A percentile compares a stretch with the other conserved stretches of the same genome.
phyloP scores from a whole-genome alignment of 2,113 vertebrate genomes.

The Gobius niger region DNA sequence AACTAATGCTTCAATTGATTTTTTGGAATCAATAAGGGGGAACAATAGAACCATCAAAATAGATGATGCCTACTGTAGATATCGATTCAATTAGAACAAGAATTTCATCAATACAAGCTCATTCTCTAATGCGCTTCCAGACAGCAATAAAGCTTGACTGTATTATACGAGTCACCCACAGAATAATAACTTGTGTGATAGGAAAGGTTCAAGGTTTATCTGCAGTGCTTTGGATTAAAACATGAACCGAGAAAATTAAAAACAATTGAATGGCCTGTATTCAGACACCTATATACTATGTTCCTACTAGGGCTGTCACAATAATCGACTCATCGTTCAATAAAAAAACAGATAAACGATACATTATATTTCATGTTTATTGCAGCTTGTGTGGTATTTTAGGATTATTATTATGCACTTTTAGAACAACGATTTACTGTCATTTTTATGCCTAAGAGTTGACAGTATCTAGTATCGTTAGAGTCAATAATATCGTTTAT shows the following conservation, averaged over 20 bases:
- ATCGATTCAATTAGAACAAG: slow-evolving; percentile 50
- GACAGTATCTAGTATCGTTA: no score
- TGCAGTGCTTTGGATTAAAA: slow-evolving; percentile 4
- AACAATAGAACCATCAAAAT: slow-evolving; percentile 61
- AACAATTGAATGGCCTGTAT: neutral
- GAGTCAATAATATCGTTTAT: no score
- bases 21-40: slow-evolving; percentile 41
- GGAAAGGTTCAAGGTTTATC: slow-evolving; percentile 41
- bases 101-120: slow-evolving; percentile 33
- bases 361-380: no score
- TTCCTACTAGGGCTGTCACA: no score
- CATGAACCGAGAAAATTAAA: neutral
- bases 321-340: no score
- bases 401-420: no score
- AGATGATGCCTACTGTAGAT: slow-evolving; percentile 33
- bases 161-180: slow-evolving; percentile 7
- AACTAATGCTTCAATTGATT: slow-evolving; percentile 47
- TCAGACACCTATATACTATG: neutral
- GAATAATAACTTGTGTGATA: slow-evolving; percentile 31
- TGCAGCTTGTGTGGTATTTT: no score
- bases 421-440: no score
- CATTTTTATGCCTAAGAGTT: no score
- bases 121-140: slow-evolving; percentile 9
- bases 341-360: no score
- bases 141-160: slow-evolving; percentile 18